These are phyloP conservation scores for Melinaea marsaeus DNA, from an alignment of 2,888 invertebrate genomes.

Conservation along the genomic window DNA sequence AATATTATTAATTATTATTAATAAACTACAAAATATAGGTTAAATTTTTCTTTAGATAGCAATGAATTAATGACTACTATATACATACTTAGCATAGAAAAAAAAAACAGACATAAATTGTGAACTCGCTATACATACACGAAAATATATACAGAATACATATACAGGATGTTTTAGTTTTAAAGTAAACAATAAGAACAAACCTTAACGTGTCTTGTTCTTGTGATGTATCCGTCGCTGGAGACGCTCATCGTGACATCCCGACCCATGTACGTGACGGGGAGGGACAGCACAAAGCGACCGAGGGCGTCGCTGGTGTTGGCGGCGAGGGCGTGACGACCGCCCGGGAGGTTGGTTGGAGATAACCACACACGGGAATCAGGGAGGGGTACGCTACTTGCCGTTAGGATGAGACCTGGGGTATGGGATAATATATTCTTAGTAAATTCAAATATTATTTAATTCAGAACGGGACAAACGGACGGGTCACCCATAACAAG, in stretches of 20 bases:
- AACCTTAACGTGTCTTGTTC: conserved; percentile 71
- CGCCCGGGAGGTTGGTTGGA: conserved; percentile 43
- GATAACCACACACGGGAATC: conserved; percentile 29
- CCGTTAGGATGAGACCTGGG: not conserved
- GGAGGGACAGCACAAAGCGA: conserved; percentile 67
- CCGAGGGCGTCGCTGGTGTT: conserved; percentile 64
- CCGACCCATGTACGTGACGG: conserved; percentile 57
- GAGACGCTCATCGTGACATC: conserved; percentile 75
- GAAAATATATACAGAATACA: not conserved
- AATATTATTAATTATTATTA: conserved; percentile 21
- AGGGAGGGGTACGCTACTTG: conserved; percentile 74
- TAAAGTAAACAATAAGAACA: not conserved
- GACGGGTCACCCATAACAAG: too few relatives aligned
- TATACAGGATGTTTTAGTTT: conserved; percentile 35
- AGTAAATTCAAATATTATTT: not conserved
- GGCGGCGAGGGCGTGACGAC: conserved; percentile 68
- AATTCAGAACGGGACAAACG: too few relatives aligned
- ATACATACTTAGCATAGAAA: too few relatives aligned
- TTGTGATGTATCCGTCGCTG: conserved; percentile 78
- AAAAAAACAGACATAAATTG: too few relatives aligned
- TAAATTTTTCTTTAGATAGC: too few relatives aligned
- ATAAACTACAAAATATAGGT: not conserved
- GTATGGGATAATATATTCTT: not conserved
- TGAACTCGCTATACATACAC: too few relatives aligned
- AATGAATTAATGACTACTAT: too few relatives aligned